Evolutionary conservation across 2,797 vertebrate genomes (phyloP).

Genomic region (Sebastes matsubarae): DNA sequence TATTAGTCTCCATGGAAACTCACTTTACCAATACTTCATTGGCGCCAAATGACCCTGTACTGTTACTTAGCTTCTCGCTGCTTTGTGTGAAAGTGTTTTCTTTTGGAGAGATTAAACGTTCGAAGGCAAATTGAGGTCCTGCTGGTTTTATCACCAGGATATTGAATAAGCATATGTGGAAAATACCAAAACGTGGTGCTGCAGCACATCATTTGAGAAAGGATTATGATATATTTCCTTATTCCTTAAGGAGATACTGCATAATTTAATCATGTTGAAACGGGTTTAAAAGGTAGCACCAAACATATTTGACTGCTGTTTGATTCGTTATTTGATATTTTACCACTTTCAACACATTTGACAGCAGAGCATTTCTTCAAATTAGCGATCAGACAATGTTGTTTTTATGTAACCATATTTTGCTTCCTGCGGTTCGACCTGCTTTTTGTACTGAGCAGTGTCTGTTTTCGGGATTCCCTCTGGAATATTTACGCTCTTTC

Average conservation of each 20-base stretch:
- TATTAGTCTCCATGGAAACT: slow-evolving; percentile 82
- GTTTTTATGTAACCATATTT: slow-evolving; percentile 5
- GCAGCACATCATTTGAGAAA: slow-evolving; percentile 37
- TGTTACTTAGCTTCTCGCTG: slow-evolving; percentile 59
- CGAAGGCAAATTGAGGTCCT: slow-evolving; percentile 64
- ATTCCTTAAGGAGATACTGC: slow-evolving; percentile 14
- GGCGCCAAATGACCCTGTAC: slow-evolving; percentile 74
- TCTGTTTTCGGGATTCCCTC: slow-evolving; percentile 51
- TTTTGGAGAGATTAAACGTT: slow-evolving; percentile 65
- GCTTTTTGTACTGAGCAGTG: neutral
- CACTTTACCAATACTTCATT: slow-evolving; percentile 65
- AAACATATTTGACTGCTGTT: neutral
- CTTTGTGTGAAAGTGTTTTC: slow-evolving; percentile 71
- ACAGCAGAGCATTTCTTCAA: neutral
- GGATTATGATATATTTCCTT: slow-evolving; percentile 43
- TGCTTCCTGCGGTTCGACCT: slow-evolving; percentile 2
- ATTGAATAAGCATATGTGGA: slow-evolving; percentile 58
- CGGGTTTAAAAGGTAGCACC: neutral
- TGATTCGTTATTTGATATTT: slow-evolving; percentile 11
- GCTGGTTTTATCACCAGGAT: slow-evolving; percentile 57
- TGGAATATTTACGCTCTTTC: slow-evolving; percentile 59
- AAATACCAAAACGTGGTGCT: slow-evolving; percentile 31
- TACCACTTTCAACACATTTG: neutral
- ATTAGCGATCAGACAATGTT: neutral
- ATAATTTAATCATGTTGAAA: slow-evolving; percentile 30